Evolutionary conservation across 1,140 invertebrate genomes (phyloP).

Genomic region (Phthorimaea operculella): DNA sequence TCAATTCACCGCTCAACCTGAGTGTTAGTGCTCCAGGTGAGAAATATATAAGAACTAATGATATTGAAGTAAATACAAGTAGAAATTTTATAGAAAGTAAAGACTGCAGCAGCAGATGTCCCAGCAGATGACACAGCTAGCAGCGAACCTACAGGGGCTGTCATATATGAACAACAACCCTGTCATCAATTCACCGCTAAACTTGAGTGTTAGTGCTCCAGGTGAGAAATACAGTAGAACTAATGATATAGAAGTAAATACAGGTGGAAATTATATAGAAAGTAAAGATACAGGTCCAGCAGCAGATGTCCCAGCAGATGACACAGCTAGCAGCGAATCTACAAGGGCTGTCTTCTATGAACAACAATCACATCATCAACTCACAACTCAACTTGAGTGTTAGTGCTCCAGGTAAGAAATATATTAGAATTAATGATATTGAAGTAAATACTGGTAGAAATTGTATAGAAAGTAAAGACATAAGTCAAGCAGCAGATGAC

Average conservation of each 20-base stretch:
- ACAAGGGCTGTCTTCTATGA: conserved; percentile 76
- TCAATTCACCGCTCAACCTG: conserved; percentile 83
- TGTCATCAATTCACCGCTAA: conserved; percentile 81
- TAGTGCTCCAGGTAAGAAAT: conserved; percentile 71
- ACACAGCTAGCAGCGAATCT: conserved; percentile 76
- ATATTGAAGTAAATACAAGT: no score
- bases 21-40: conserved; percentile 78
- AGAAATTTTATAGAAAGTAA: no score
- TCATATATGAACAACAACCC: conserved; percentile 73
- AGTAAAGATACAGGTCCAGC: conserved; percentile 75
- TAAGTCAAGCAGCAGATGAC: conserved; percentile 74
- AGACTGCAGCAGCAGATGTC: conserved; percentile 76
- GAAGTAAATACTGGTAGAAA: no score
- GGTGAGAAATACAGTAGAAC: conserved; percentile 45
- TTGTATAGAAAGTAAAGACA: no score
- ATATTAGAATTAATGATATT: no score
- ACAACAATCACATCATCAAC: conserved; percentile 76
- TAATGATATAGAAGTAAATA: no score
- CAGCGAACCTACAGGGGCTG: conserved; percentile 78
- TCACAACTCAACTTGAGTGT: conserved; percentile 84
- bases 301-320: conserved; percentile 74
- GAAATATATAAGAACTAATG: conserved; percentile 5
- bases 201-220: conserved; percentile 80
- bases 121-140: conserved; percentile 74
- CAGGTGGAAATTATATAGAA: no score